A percentile compares a stretch with the other conserved stretches of the same genome.
These are phyloP conservation scores for Ursus arctos DNA, from an alignment of 2,113 vertebrate species.

Conservation along the genomic window DNA sequence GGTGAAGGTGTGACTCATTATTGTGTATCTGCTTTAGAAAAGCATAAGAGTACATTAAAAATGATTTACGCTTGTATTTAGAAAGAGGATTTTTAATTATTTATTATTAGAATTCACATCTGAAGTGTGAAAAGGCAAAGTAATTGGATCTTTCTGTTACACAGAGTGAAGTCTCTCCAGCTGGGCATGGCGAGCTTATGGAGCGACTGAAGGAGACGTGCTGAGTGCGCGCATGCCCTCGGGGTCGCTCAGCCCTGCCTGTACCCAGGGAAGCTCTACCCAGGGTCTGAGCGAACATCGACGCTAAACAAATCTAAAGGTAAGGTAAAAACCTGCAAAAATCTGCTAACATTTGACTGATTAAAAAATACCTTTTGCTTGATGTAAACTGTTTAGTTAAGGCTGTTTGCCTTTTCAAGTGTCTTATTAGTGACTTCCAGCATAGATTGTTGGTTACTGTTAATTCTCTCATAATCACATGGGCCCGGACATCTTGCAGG, in stretches of 20 bases:
- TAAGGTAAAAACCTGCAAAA: not conserved
- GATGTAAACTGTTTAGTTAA: not conserved
- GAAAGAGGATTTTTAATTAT: not conserved
- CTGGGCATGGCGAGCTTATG: not conserved
- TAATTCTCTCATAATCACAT: not conserved
- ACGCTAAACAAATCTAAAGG: not conserved
- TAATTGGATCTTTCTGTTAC: not conserved
- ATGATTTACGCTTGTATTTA: not conserved
- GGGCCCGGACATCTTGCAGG: not conserved
- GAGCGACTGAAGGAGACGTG: not conserved
- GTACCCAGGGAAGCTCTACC: not conserved
- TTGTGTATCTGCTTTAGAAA: not conserved
- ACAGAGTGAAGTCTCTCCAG: not conserved
- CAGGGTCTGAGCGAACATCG: not conserved
- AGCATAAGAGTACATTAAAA: rapidly evolving
- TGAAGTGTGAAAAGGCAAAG: not conserved
- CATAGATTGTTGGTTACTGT: rapidly evolving
- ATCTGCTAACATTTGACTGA: not conserved
- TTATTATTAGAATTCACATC: not conserved
- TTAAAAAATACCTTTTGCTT: not conserved
- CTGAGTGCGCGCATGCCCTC: not conserved
- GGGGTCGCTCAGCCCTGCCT: rapidly evolving
- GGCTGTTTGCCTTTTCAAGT: not conserved
- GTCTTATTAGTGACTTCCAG: not conserved
- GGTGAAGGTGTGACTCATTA: not conserved